Evolutionary conservation across 2,797 vertebrate genomes (phyloP).

Genomic region (Chlorospingus flavigularis): DNA sequence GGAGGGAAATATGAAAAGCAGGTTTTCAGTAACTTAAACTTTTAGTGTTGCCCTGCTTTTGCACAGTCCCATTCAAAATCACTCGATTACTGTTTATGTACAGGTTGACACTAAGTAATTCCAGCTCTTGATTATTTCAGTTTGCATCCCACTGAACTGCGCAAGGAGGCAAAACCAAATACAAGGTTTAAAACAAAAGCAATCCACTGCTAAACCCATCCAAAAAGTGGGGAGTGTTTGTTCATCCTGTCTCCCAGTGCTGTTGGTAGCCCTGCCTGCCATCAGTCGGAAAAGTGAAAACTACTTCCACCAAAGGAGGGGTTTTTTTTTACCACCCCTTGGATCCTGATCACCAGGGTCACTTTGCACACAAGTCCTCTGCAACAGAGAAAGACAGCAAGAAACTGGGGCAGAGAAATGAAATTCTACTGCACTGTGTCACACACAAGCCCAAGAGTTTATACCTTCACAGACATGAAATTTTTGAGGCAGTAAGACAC

Average conservation of each 20-base stretch:
- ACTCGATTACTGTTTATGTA: background rate
- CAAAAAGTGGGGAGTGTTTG: accelerated
- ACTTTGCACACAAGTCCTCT: accelerated
- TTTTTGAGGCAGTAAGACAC: background rate
- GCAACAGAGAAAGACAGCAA: background rate
- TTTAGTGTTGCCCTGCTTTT: background rate
- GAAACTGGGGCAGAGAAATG: background rate
- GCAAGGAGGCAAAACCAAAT: background rate
- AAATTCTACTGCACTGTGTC: background rate
- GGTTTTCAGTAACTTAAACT: background rate
- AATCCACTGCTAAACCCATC: background rate
- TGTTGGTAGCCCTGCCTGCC: background rate
- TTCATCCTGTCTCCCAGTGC: background rate
- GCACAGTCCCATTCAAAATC: accelerated
- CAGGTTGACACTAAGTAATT: background rate
- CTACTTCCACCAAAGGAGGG: accelerated
- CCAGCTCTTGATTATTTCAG: background rate
- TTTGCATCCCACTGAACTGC: background rate
- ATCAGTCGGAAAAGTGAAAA: background rate
- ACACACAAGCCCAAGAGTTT: background rate
- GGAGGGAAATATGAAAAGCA: background rate
- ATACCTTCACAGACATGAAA: background rate
- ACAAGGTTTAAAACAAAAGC: background rate
- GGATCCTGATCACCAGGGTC: background rate
- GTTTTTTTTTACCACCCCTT: background rate